phyloP scores from a whole-genome alignment of 2,888 invertebrate genomes.

The Bugulina stolonifera region DNA sequence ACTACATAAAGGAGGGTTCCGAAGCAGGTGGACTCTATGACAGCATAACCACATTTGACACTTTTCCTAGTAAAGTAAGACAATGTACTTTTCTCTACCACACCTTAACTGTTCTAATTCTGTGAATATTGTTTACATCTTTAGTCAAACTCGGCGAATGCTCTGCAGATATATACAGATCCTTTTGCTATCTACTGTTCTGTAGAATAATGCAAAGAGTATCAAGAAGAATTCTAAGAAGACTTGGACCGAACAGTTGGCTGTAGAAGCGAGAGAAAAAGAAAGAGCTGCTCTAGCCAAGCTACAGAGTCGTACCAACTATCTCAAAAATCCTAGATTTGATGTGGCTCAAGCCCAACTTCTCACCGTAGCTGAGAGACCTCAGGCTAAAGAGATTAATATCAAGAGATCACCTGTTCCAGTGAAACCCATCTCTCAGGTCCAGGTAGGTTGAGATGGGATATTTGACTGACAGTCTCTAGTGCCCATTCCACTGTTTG shows the following conservation, averaged over 20 bases:
- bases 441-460: not conserved
- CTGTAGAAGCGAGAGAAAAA: constrained; percentile 39
- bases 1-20: constrained; percentile 15
- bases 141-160: no score
- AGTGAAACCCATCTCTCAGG: constrained; percentile 33
- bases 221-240: not conserved
- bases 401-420: constrained; percentile 39
- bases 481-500: not conserved
- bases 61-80: not conserved
- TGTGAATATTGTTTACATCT: no score
- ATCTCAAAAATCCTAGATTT: constrained; percentile 43
- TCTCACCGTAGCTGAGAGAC: constrained; percentile 31
- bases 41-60: not conserved
- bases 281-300: constrained; percentile 40
- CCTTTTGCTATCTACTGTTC: no score
- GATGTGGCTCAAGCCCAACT: not conserved
- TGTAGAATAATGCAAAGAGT: no score
- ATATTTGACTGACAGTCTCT: not conserved
- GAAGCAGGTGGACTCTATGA: constrained; percentile 19
- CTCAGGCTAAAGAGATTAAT: constrained; percentile 39
- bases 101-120: not conserved
- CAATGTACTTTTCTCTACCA: not conserved
- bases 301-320: constrained; percentile 44
- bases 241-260: constrained; percentile 46
- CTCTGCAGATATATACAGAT: no score